These are phyloP conservation scores for Blastobasis adustella DNA, from an alignment of 2,888 invertebrate genomes.

Conservation along the genomic window DNA sequence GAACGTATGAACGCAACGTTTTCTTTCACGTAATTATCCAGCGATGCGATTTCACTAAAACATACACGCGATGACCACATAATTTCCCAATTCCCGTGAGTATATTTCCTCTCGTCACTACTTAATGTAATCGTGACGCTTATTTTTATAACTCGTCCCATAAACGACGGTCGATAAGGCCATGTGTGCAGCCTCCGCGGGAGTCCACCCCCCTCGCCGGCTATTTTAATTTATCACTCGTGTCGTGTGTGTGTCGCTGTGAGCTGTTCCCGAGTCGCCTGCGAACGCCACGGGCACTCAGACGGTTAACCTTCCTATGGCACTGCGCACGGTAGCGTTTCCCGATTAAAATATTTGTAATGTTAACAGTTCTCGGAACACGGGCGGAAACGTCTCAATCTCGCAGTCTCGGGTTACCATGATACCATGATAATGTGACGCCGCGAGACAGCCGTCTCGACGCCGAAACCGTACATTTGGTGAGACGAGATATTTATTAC, in stretches of 20 bases:
- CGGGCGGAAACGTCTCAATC: too few relatives aligned
- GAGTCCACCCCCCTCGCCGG: constrained; percentile 62
- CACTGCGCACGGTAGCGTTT: constrained; percentile 19
- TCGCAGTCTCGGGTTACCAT: too few relatives aligned
- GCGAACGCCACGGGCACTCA: constrained; percentile 13
- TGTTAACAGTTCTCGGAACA: not conserved
- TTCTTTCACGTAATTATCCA: too few relatives aligned
- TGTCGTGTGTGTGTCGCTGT: not conserved
- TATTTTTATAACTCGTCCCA: constrained; percentile 23
- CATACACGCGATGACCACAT: too few relatives aligned
- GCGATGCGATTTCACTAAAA: too few relatives aligned
- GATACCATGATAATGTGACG: too few relatives aligned
- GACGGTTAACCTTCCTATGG: constrained; percentile 35
- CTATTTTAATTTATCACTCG: constrained; percentile 70
- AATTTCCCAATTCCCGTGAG: too few relatives aligned
- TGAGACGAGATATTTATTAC: too few relatives aligned
- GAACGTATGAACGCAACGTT: too few relatives aligned
- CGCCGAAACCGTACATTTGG: too few relatives aligned
- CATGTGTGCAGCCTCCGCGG: constrained; percentile 67
- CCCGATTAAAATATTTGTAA: constrained; percentile 13
- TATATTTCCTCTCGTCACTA: too few relatives aligned
- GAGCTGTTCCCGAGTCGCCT: not conserved
- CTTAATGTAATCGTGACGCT: constrained; percentile 12
- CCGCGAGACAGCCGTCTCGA: too few relatives aligned
- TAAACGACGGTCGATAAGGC: constrained; percentile 53